Evolutionary conservation across 2,888 invertebrate species (phyloP), one percentile per base, ranked within the genome.

Genomic region (Drosophila falleni): DNA sequence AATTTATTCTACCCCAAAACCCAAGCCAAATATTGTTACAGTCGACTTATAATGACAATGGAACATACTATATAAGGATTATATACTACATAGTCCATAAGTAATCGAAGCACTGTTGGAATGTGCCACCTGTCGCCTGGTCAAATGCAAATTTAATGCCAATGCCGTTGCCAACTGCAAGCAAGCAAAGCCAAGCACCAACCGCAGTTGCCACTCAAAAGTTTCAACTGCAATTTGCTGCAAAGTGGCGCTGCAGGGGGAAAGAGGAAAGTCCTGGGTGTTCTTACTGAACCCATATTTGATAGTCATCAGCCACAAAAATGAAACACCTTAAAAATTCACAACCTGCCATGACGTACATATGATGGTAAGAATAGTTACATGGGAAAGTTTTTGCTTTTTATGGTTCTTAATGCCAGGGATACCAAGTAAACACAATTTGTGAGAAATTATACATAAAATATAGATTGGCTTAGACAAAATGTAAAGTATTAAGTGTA

Each of bases 1-100:
- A 81, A 87, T 84, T 84, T 89, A 80, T 87, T 72, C 67, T 51
- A 53, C 65, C 63, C 39, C 42, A 50, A 60, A 16, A 23, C 47
- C 54, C 51, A 75, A 63, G 50, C 65, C 56, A 81, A 78, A 74
- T 70, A 72, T 81, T 79, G 67, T 72, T 67, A 65, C 63, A 81
- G 41, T 41, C 35, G 29, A 39, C 49, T 59, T 47, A 41, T 50
- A 39, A 62, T 33, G 37, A 46, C 56, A 68, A 54, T 67, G 47
- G 46, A 37, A 39, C 44, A 58, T 39, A 47, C 29, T 9, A 16
- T 13, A 37, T 44, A 42, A 26, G 60, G 2, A 33, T 31, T 35
- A 44, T 41, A 31, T n/a, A 23, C 13, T 11, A 4, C 39, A 19
- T 26, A 26, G 37, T 33, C 35, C 35, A 46, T 16, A 51, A 41